Conservation (phyloP, 2,888 invertebrate species). For the Standfussiana lucernea region DNA sequence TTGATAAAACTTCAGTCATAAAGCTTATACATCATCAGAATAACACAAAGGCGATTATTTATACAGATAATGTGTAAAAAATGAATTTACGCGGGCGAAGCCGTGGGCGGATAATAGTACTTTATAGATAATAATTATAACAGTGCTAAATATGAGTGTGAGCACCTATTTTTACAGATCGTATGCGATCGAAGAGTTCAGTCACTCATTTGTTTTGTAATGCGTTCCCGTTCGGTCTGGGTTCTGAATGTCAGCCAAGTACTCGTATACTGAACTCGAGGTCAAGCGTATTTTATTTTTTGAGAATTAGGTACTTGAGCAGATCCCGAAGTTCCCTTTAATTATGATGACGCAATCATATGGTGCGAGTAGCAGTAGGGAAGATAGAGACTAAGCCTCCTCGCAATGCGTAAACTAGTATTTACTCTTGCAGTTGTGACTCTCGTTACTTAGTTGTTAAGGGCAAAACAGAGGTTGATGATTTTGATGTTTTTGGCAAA, state of each 20-base stretch:
- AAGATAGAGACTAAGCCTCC: no score
- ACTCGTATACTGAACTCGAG: not conserved
- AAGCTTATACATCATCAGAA: not conserved
- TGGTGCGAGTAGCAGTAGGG: not conserved
- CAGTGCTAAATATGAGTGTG: not conserved
- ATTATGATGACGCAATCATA: not conserved
- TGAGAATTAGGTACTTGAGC: not conserved
- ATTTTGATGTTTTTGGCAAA: slow-evolving; percentile 11
- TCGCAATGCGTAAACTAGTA: not conserved
- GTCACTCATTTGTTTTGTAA: not conserved
- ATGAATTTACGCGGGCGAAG: no score
- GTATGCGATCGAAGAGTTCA: not conserved
- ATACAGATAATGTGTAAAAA: no score
- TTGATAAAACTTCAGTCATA: not conserved
- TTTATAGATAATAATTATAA: not conserved
- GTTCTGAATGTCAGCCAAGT: not conserved
- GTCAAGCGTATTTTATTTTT: not conserved
- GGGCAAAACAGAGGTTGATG: not conserved
- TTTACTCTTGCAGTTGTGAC: slow-evolving; percentile 1
- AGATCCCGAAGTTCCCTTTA: not conserved
- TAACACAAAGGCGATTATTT: not conserved
- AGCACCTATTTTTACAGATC: not conserved
- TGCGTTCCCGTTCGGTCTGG: not conserved
- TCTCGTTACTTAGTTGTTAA: not conserved
- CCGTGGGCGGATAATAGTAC: no score